Conservation (phyloP, 2,113 vertebrate genomes). For the Poeciliopsis retropinna region DNA sequence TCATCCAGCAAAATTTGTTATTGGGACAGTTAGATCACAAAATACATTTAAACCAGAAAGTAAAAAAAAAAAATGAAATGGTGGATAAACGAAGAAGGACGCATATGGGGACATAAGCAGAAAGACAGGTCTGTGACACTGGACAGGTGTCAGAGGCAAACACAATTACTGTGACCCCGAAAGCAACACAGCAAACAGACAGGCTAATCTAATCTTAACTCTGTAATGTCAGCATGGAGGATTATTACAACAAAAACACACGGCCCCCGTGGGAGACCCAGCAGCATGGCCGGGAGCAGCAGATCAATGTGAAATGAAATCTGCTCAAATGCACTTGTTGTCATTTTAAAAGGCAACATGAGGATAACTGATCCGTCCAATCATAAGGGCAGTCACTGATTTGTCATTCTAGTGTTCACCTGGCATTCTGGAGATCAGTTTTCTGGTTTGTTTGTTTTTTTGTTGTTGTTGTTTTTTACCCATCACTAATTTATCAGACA, state of each 20-base stretch:
- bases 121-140: slow-evolving; percentile 14
- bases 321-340: slow-evolving; percentile 28
- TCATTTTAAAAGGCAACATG: neutral
- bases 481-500: no score
- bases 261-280: slow-evolving; percentile 34
- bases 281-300: slow-evolving; percentile 27
- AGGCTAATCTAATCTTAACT: slow-evolving; percentile 60
- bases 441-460: no score
- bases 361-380: neutral
- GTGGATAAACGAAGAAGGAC: slow-evolving; percentile 6
- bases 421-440: no score
- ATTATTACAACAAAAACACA: slow-evolving; percentile 51
- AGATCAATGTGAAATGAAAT: slow-evolving; percentile 42
- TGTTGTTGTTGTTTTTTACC: no score
- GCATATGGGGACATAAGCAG: slow-evolving; percentile 15
- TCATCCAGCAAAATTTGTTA: no score
- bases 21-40: no score
- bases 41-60: no score
- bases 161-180: slow-evolving; percentile 53
- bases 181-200: slow-evolving; percentile 41
- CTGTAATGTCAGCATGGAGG: slow-evolving; percentile 38
- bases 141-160: slow-evolving; percentile 60
- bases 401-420: neutral
- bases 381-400: neutral
- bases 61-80: no score